Evolutionary conservation across 2,888 invertebrate species (phyloP).

Genomic region (Teleogryllus oceanicus): DNA sequence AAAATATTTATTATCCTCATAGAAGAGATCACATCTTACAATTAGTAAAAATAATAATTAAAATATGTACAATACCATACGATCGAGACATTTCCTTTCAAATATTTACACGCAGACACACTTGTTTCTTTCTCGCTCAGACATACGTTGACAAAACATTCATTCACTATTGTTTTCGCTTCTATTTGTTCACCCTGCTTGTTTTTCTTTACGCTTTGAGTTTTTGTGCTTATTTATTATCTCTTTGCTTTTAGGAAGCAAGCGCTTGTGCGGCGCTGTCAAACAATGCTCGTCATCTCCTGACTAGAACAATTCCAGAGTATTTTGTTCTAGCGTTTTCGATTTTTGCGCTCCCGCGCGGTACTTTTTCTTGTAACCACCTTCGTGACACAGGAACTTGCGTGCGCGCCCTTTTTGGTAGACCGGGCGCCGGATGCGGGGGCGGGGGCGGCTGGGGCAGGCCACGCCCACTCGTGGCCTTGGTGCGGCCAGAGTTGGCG

Average conservation of each 20-base stretch:
- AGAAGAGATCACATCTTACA: conserved; percentile 2
- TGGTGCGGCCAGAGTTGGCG: not conserved
- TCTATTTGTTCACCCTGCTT: too few species aligned
- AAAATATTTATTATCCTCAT: not conserved
- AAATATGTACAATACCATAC: not conserved
- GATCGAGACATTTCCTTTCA: not conserved
- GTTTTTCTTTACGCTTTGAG: too few species aligned
- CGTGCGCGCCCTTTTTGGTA: not conserved
- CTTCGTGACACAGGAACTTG: not conserved
- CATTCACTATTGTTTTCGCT: too few species aligned
- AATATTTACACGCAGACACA: not conserved
- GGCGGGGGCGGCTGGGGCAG: not conserved
- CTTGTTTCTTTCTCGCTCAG: not conserved
- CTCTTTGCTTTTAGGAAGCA: too few species aligned
- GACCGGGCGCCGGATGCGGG: not conserved
- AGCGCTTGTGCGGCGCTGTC: too few species aligned
- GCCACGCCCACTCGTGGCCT: not conserved
- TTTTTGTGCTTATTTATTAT: too few species aligned
- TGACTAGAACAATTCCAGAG: not conserved
- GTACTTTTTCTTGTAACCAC: not conserved
- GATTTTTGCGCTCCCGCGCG: not conserved
- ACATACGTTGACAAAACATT: too few species aligned
- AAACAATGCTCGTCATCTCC: not conserved
- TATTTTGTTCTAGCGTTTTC: not conserved
- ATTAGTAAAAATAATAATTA: not conserved